Evolutionary conservation across 2,888 invertebrate species (phyloP), one percentile per base, ranked within the genome.

Genomic region (Chesias legatella): DNA sequence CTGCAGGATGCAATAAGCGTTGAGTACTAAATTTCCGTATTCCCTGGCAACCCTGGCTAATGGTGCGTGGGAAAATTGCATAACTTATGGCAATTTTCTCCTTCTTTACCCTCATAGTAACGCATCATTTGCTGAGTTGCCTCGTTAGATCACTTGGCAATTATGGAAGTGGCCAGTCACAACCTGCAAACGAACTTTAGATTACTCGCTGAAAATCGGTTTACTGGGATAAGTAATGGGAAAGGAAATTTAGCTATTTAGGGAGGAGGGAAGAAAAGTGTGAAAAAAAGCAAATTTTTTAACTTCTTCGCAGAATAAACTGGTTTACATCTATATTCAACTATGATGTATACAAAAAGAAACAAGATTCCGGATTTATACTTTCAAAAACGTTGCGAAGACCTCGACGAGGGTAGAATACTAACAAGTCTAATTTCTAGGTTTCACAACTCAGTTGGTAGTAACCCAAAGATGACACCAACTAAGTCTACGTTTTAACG

Each of bases 71-170:
- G 54, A 55, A 66, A 77, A 83, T 80, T 81, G 80, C 78, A 81
- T 83, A 82, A 80, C 75, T 81, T 79, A 74, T 60, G 69, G 73
- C 79, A 79, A 83, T 82, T 82, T 81, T 76, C 77, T 69, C 63
- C 68, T 68, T 73, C 66, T 77, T 73, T 69, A 60, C 64, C 60
- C 68, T 58, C 55, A 57, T 60, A 60, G 74, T 62, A 66, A 76
- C 77, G 78, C 78, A 67, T 79, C 76, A 79, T 78, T 80, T 77
- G 66, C 66, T 56, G 60, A 61, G 63, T 54, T 70, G 71, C 73
- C 57, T 69, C 73, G 64, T 67, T 68, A 66, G 67, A 60, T 65
- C 62, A 49, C 42, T n/a, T 63, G 60, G 62, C 66, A 71, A 70
- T 73, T 67, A 73, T 57, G 53, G 67, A 73, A 73, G 60, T 67